A percentile compares a stretch with the other conserved stretches of the same genome.
phyloP scores from a whole-genome alignment of 2,113 vertebrate genomes.

The cat (Felis catus) region DNA sequence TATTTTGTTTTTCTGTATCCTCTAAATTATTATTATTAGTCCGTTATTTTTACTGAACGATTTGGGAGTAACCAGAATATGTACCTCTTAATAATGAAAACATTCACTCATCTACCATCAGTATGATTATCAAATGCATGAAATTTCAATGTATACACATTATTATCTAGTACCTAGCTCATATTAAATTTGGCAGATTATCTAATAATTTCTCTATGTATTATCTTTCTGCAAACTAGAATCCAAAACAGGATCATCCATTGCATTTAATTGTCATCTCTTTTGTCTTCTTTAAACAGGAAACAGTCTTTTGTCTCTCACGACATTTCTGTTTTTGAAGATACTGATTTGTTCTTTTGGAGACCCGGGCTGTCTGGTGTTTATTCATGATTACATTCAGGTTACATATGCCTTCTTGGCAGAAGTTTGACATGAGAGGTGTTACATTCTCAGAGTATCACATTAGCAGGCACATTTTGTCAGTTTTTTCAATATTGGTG shows the following conservation, averaged over 20 bases:
- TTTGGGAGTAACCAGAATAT: not conserved
- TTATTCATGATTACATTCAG: not conserved
- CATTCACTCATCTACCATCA: not conserved
- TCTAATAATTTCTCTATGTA: not conserved
- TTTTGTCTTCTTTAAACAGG: not conserved
- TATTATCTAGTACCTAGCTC: not conserved
- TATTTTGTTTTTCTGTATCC: not conserved
- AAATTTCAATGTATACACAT: not conserved
- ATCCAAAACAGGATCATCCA: not conserved
- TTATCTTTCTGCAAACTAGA: not conserved
- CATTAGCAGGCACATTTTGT: not conserved
- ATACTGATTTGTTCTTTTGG: not conserved
- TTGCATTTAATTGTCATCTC: not conserved
- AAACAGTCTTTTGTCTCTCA: not conserved
- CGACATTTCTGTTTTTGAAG: conserved; percentile 5
- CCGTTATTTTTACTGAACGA: not conserved
- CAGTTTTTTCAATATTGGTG: not conserved
- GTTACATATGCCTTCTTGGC: not conserved
- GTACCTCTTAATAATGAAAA: not conserved
- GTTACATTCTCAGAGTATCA: not conserved
- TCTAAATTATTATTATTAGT: not conserved
- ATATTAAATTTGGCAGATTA: not conserved
- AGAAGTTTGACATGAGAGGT: not conserved
- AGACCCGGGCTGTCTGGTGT: not conserved
- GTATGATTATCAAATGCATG: not conserved